Evolutionary conservation across 2,888 invertebrate species (phyloP).

Genomic region (Drepana falcataria): DNA sequence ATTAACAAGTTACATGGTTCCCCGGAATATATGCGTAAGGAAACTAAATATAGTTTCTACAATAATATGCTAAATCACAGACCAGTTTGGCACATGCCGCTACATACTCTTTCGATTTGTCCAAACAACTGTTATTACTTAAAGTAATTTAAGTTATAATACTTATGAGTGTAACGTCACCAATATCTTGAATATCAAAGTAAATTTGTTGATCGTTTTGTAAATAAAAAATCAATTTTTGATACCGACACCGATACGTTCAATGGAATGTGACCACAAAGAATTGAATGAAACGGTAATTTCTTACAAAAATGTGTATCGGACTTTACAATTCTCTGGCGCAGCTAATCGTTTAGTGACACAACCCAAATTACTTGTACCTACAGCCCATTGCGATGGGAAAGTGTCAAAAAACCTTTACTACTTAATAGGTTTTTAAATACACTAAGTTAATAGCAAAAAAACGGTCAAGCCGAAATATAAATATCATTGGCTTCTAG

Average conservation of each 20-base stretch:
- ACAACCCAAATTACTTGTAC: constrained; percentile 43
- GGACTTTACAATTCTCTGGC: constrained; percentile 34
- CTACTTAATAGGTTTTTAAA: constrained; percentile 36
- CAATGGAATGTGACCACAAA: constrained; percentile 55
- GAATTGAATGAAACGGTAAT: constrained; percentile 42
- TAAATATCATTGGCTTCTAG: constrained; percentile 12
- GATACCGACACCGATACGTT: constrained; percentile 40
- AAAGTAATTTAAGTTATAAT: too few species aligned
- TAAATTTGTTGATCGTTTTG: background rate
- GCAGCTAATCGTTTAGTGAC: constrained; percentile 57
- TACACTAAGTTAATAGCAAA: constrained; percentile 22
- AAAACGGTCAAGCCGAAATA: constrained; percentile 9
- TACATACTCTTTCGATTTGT: too few species aligned
- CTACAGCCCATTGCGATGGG: constrained; percentile 42
- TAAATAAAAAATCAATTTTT: constrained; percentile 21
- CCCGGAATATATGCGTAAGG: too few species aligned
- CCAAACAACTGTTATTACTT: too few species aligned
- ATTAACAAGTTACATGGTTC: too few species aligned
- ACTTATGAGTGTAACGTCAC: background rate
- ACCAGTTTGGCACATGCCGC: too few species aligned
- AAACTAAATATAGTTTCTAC: too few species aligned
- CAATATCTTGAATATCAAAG: background rate
- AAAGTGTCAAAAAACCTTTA: constrained; percentile 42
- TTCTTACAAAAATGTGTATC: constrained; percentile 48
- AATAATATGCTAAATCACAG: too few species aligned